Evolutionary conservation across 2,888 invertebrate genomes (phyloP).

Genomic region (Melanotus villosus): DNA sequence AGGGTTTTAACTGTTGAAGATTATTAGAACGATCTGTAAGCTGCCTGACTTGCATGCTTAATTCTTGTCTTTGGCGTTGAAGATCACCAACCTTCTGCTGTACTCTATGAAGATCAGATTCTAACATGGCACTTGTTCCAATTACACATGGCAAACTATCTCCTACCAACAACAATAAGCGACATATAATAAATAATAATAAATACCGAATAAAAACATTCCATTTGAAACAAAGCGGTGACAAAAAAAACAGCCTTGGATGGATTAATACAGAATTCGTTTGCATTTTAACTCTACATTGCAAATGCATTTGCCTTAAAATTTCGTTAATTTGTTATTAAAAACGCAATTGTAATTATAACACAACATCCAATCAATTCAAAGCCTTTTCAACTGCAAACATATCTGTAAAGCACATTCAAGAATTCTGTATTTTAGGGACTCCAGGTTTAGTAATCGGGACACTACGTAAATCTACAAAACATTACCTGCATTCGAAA

Average conservation of each 20-base stretch:
- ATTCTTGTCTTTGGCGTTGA: slow-evolving; percentile 87
- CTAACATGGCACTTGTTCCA: slow-evolving; percentile 78
- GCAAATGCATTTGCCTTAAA: too few relatives aligned
- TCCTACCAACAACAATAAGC: slow-evolving; percentile 55
- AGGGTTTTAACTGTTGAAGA: slow-evolving; percentile 73
- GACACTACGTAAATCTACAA: too few relatives aligned
- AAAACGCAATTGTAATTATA: too few relatives aligned
- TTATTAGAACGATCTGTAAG: slow-evolving; percentile 86
- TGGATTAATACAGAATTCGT: neutral
- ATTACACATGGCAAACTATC: slow-evolving; percentile 69
- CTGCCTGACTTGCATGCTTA: slow-evolving; percentile 88
- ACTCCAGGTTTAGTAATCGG: too few relatives aligned
- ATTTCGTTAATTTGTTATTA: too few relatives aligned
- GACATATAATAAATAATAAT: slow-evolving; percentile 32
- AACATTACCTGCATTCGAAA: slow-evolving; percentile 63
- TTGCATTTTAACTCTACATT: neutral
- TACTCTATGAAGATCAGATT: slow-evolving; percentile 86
- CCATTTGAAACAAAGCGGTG: slow-evolving; percentile 10
- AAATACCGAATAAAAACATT: neutral
- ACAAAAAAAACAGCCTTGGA: slow-evolving; percentile 14
- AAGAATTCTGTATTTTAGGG: too few relatives aligned
- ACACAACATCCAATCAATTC: too few relatives aligned
- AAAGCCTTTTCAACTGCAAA: too few relatives aligned
- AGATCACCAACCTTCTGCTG: slow-evolving; percentile 89
- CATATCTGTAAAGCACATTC: too few relatives aligned